Evolutionary conservation across 2,797 vertebrate genomes (phyloP), one percentile per base, ranked within the genome.

Genomic region (Anabas testudineus): DNA sequence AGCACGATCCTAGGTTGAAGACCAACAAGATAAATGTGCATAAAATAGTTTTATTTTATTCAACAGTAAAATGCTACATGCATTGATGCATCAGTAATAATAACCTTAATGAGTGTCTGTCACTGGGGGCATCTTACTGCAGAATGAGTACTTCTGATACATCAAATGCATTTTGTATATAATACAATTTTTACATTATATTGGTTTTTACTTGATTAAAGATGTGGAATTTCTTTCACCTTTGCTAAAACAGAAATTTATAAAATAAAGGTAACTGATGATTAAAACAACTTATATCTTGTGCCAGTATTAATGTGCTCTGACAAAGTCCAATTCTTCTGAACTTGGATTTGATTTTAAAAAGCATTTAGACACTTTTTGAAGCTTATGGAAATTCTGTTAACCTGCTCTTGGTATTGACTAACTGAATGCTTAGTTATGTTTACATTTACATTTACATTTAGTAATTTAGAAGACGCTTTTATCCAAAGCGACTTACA

Each of bases 361-460:
- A 24, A n/a, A 22, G 7, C 19, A 15, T 30, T 21, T 39, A 15
- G 18, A 26, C 32, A 7, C 45, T 42, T 28, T 60, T 12, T 60
- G 19, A 24, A 60, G 9, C 1, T 19, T 8, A 16, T 39, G 14
- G 37, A 39, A 39, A 39, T 39, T 4, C 16, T 13, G 1, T 15
- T 16, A 28, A 56, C 15, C 30, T 48, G 28, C 52, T 7, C 1
- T 46, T 65, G 14, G n/a, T 64, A 46, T 34, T 21, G 28, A 71
- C 4, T n/a, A 47, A 18, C n/a, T n/a, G 68, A 41, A 22, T 9
- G 24, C 15, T 21, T n/a, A n/a, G n/a, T n/a, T n/a, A n/a, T n/a
- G n/a, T n/a, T n/a, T n/a, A n/a, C n/a, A n/a, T n/a, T n/a, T n/a
- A n/a, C n/a, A n/a, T n/a, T n/a, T n/a, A n/a, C n/a, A n/a, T n/a